Evolutionary conservation across 2,888 invertebrate species (phyloP).

Genomic region (Hipparchia semele): DNA sequence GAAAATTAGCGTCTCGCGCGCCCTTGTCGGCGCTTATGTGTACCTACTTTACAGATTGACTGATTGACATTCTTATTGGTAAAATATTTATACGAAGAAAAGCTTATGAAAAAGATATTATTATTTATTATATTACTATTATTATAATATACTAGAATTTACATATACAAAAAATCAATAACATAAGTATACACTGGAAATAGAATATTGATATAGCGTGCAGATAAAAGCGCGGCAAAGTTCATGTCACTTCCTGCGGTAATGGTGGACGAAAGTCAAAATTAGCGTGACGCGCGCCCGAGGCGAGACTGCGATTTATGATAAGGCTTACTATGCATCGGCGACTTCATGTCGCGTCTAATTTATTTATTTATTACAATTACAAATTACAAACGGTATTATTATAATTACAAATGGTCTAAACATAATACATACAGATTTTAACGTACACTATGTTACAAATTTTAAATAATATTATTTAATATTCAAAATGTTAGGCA

Average conservation of each 20-base stretch:
- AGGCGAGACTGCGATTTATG: constrained; percentile 54
- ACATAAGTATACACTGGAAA: not conserved
- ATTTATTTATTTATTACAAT: not conserved
- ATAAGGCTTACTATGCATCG: constrained; percentile 47
- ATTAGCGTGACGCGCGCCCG: constrained; percentile 58
- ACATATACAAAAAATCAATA: not conserved
- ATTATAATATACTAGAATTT: too few relatives aligned
- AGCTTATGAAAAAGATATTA: too few relatives aligned
- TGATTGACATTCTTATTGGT: too few relatives aligned
- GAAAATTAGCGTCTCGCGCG: constrained; percentile 8
- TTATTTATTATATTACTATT: too few relatives aligned
- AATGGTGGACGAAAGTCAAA: constrained; percentile 61
- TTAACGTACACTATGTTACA: too few relatives aligned
- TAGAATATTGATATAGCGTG: constrained; percentile 34
- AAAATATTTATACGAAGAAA: too few relatives aligned
- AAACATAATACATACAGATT: too few relatives aligned
- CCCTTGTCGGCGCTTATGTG: not conserved
- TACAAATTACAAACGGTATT: not conserved
- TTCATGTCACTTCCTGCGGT: constrained; percentile 56
- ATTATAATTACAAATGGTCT: not conserved
- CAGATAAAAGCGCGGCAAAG: constrained; percentile 64
- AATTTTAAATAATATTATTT: too few relatives aligned
- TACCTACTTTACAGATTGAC: not conserved
- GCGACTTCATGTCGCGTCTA: constrained; percentile 13
- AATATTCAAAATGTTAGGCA: too few relatives aligned